These are phyloP conservation scores for Calidris pygmaea DNA, from an alignment of 2,113 vertebrate genomes.

Conservation along the genomic window DNA sequence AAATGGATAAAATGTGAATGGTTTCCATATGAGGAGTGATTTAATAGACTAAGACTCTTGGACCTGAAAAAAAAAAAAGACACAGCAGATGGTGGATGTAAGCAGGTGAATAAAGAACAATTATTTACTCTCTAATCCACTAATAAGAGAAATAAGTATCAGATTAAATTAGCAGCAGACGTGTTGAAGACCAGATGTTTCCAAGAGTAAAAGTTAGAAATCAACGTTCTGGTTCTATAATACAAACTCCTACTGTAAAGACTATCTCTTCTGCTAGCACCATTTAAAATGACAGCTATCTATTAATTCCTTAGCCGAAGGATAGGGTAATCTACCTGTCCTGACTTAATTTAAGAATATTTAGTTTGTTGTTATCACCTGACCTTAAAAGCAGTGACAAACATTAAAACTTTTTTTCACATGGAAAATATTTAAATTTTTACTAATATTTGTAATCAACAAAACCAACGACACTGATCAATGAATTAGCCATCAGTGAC, in stretches of 20 bases:
- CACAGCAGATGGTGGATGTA: background rate
- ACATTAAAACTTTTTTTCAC: background rate
- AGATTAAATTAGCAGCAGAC: background rate
- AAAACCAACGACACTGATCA: background rate
- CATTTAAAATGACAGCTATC: background rate
- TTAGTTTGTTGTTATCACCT: background rate
- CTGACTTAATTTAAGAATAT: background rate
- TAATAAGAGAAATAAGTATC: background rate
- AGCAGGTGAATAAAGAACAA: background rate
- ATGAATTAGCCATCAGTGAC: background rate
- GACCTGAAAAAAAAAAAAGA: background rate
- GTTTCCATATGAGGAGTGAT: background rate
- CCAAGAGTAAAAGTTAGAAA: background rate
- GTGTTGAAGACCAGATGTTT: background rate
- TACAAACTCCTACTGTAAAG: background rate
- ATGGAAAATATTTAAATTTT: background rate
- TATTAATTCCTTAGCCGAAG: background rate
- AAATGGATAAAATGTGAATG: background rate
- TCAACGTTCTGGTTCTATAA: background rate
- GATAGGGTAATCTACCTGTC: background rate
- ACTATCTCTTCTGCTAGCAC: background rate
- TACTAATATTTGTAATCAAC: background rate
- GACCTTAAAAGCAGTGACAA: background rate
- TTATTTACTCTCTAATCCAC: background rate
- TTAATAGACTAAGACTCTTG: background rate